Evolutionary conservation across 2,113 vertebrate species (phyloP), one percentile per base, ranked within the genome.

Genomic region (Burhinus bistriatus): DNA sequence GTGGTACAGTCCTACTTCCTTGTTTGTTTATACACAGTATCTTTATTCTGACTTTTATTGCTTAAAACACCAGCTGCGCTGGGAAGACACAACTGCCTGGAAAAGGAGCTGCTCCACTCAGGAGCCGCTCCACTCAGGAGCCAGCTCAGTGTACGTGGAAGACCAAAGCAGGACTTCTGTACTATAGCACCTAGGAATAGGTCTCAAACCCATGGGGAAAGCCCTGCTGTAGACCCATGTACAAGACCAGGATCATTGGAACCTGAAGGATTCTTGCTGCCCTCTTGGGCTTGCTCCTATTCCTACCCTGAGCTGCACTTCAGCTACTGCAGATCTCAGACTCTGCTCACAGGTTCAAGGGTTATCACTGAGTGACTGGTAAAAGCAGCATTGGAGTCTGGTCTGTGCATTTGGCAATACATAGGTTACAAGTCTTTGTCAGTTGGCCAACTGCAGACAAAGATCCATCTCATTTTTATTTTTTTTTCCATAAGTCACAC

Each of bases 31-130:
- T 42, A 75, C 44, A 93, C 85, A 94, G 73, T 64, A 66, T 47
- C 40, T 34, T 69, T 55, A 51, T 73, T 77, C 75, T 95, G 90
- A 96, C 73, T 89, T 94, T 97, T 98, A 98, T 98, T 98, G 97
- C 97, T 97, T 96, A 93, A 34, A 93, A 93, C 73, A 92, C 73
- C 87, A 95, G 95, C 90, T 73, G 12, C 51, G 78, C 90, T 94
- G 89, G 89, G 87, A 88, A 96, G 80, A 93, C 72, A 93, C 64
- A 96, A 90, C 30, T 93, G 80, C 87, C 91, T 80, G n/a, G 27
- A 58, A 85, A 76, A 94, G 73, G 26, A 90, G 72, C 49, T 91
- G 86, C 81, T 94, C 83, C 64, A 25, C 27, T 76, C 30, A 92
- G 80, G 83, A 96, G 83, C 76, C 86, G 86, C 81, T 94, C 83